Conservation (phyloP, 2,888 invertebrate genomes). For the Dryocosmus kuriphilus region DNA sequence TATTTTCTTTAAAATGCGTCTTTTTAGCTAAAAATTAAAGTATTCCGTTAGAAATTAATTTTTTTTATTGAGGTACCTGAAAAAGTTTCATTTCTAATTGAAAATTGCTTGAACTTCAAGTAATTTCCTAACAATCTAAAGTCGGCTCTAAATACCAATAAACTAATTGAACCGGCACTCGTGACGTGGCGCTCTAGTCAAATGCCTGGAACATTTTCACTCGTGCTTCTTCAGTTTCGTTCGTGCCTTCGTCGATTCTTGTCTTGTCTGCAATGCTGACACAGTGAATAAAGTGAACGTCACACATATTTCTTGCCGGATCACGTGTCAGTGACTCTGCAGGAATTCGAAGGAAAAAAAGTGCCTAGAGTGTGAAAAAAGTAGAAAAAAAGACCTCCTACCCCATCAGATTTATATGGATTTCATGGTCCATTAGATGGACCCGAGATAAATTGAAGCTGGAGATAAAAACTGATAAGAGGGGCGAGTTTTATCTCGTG, state of each 20-base stretch:
- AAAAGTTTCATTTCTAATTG: no score
- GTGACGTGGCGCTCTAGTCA: conserved; percentile 13
- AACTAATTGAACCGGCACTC: conserved; percentile 14
- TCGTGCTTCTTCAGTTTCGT: conserved; percentile 42
- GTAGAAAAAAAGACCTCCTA: not conserved
- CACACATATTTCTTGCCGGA: not conserved
- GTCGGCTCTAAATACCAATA: no score
- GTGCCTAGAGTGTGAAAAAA: not conserved
- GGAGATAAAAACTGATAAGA: not conserved
- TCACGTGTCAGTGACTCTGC: conserved; percentile 32
- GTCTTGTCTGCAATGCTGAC: conserved; percentile 31
- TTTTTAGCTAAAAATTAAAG: no score
- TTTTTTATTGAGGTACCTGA: no score
- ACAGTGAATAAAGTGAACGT: conserved; percentile 21
- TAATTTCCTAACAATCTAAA: no score
- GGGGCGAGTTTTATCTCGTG: not conserved
- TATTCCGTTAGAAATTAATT: no score
- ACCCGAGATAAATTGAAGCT: not conserved
- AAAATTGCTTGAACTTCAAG: no score
- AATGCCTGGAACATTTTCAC: conserved; percentile 1
- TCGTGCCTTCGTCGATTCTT: conserved; percentile 51
- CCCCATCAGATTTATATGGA: no score
- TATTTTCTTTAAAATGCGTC: no score
- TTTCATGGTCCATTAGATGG: not conserved
- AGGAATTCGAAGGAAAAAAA: conserved; percentile 6